A percentile compares a stretch with the other conserved stretches of the same genome.
Conservation (phyloP, 1,140 invertebrate genomes). For the Bursaphelenchus mucronatus region DNA sequence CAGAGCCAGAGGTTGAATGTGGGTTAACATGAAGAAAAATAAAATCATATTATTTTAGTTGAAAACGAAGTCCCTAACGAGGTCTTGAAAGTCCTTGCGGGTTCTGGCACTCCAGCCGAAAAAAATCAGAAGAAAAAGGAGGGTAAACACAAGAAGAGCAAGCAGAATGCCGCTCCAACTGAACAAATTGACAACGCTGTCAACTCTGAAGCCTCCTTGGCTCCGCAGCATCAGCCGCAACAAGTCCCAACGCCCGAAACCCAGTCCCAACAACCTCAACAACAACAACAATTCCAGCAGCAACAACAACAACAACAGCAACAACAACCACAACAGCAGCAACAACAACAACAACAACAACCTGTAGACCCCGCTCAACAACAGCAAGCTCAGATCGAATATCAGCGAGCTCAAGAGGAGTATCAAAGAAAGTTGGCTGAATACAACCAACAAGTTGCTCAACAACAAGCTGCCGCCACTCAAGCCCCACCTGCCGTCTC, state of each 20-base stretch:
- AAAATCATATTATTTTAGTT: constrained; percentile 29
- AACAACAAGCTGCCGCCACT: constrained; percentile 30
- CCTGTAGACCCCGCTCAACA: neutral
- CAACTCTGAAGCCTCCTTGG: neutral
- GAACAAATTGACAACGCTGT: neutral
- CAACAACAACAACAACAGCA: constrained; percentile 8
- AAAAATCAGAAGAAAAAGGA: constrained; percentile 32
- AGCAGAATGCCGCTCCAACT: constrained; percentile 17
- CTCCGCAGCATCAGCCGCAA: neutral
- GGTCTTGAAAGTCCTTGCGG: constrained; percentile 39
- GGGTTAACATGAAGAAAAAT: constrained; percentile 27
- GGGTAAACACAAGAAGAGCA: constrained; percentile 23
- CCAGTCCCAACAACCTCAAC: constrained; percentile 1
- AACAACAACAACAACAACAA: neutral
- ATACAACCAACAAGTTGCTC: constrained; percentile 36
- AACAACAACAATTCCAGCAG: constrained; percentile 19
- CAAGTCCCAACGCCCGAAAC: neutral
- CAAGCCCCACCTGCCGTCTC: constrained; percentile 31
- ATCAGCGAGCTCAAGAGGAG: constrained; percentile 28
- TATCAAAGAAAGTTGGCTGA: constrained; percentile 24
- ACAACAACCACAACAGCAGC: constrained; percentile 16
- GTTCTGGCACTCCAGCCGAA: constrained; percentile 34
- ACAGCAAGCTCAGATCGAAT: constrained; percentile 9
- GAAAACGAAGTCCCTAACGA: constrained; percentile 43
- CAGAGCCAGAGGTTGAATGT: constrained; percentile 56